A percentile compares a stretch with the other conserved stretches of the same genome.
These are phyloP conservation scores for Ptilorrhoa leucosticta DNA, from an alignment of 2,113 vertebrate genomes.

Conservation along the genomic window DNA sequence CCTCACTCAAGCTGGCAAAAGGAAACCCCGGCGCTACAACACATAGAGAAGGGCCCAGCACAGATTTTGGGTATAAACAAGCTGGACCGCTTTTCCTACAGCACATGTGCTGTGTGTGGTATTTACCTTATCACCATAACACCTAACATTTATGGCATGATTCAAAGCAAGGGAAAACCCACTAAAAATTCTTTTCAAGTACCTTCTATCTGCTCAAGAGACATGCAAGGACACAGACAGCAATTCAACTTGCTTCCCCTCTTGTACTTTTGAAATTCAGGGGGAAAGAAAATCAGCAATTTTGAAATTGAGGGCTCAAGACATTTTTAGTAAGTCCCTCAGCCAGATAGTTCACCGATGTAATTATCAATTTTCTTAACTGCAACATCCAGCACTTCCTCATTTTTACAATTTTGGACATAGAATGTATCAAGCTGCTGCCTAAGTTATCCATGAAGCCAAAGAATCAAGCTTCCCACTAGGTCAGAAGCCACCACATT, in stretches of 20 bases:
- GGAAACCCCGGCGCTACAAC: not conserved
- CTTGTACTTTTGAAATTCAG: not conserved
- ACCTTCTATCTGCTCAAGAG: not conserved
- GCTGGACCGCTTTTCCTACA: not conserved
- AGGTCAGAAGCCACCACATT: rapidly evolving
- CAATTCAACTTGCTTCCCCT: not conserved
- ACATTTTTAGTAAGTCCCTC: not conserved
- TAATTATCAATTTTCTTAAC: not conserved
- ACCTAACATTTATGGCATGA: not conserved
- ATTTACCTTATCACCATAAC: rapidly evolving
- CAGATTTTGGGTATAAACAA: not conserved
- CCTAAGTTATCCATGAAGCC: not conserved
- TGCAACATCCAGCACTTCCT: not conserved
- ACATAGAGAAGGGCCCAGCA: not conserved
- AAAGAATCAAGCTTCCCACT: not conserved
- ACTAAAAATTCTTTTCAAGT: not conserved
- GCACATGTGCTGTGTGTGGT: rapidly evolving
- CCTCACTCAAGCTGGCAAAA: not conserved
- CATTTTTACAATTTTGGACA: not conserved
- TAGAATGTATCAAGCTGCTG: not conserved
- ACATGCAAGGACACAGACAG: not conserved
- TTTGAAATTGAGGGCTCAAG: not conserved
- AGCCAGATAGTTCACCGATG: not conserved
- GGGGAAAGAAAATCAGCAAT: too few relatives aligned
- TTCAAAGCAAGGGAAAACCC: not conserved